These are phyloP conservation scores for Troglohyphantes excavatus DNA, from an alignment of 2,888 invertebrate genomes.

Conservation along the genomic window DNA sequence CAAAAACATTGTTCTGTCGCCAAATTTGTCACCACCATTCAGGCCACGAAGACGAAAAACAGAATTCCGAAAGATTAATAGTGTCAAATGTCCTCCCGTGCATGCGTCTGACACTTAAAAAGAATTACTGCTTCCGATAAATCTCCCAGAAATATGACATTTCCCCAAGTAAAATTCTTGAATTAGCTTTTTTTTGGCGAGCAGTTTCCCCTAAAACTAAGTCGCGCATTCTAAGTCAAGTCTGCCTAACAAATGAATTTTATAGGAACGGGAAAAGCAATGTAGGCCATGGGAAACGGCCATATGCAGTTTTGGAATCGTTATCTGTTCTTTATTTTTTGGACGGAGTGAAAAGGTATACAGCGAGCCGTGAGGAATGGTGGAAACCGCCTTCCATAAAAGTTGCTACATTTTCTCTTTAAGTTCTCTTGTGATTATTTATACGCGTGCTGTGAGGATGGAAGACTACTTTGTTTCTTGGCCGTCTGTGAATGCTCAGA, in stretches of 20 bases:
- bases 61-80: neutral
- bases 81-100: neutral
- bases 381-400: neutral
- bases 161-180: neutral
- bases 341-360: neutral
- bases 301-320: neutral
- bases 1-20: neutral
- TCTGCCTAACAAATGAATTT: too few species aligned
- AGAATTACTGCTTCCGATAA: conserved; percentile 10
- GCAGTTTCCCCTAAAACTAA: too few species aligned
- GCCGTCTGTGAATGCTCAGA: too few species aligned
- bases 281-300: neutral
- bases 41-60: neutral
- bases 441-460: neutral
- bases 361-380: neutral
- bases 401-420: neutral
- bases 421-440: neutral
- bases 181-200: neutral
- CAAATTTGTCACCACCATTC: neutral
- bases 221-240: too few species aligned
- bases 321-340: neutral
- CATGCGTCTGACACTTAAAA: neutral
- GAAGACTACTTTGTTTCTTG: too few species aligned
- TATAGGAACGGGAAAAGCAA: too few species aligned
- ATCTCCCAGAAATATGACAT: neutral